Conservation (phyloP, 1,140 invertebrate genomes). For the Planococcus citri region DNA sequence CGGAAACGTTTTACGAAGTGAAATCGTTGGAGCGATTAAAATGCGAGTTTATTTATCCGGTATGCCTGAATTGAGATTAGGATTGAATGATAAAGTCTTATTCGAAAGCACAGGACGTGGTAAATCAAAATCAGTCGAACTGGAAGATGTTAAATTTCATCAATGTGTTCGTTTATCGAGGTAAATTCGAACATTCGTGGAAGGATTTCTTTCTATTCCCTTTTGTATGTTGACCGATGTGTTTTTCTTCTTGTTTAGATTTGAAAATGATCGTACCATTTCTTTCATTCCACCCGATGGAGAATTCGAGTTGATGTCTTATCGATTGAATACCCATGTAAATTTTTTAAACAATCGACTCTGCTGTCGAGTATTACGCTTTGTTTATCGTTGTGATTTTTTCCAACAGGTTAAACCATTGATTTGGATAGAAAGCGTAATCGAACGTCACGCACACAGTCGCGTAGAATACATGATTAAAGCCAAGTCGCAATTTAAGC, state of each 20-base stretch:
- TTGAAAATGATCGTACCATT: conserved; percentile 98
- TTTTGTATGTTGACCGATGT: not conserved
- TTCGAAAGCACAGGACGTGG: conserved; percentile 96
- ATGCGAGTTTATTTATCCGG: conserved; percentile 98
- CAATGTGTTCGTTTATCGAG: conserved; percentile 94
- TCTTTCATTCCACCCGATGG: conserved; percentile 99
- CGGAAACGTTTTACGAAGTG: conserved; percentile 93
- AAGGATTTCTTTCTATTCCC: no score
- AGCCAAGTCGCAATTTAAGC: conserved; percentile 97
- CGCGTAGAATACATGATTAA: conserved; percentile 99
- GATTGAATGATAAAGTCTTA: conserved; percentile 96
- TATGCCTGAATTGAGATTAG: conserved; percentile 98
- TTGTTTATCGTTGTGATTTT: not conserved
- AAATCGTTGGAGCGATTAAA: conserved; percentile 98
- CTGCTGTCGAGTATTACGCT: not conserved
- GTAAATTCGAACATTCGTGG: no score
- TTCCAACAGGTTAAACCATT: conserved; percentile 71
- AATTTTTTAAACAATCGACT: not conserved
- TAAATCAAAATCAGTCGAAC: conserved; percentile 96
- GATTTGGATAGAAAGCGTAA: conserved; percentile 99
- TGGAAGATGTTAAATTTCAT: conserved; percentile 99
- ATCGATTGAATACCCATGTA: conserved; percentile 42
- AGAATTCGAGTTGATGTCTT: conserved; percentile 99
- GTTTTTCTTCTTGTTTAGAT: conserved; percentile 39
- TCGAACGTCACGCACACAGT: conserved; percentile 95